Conservation (phyloP, 1,140 invertebrate genomes). For the Drosophila serrata region DNA sequence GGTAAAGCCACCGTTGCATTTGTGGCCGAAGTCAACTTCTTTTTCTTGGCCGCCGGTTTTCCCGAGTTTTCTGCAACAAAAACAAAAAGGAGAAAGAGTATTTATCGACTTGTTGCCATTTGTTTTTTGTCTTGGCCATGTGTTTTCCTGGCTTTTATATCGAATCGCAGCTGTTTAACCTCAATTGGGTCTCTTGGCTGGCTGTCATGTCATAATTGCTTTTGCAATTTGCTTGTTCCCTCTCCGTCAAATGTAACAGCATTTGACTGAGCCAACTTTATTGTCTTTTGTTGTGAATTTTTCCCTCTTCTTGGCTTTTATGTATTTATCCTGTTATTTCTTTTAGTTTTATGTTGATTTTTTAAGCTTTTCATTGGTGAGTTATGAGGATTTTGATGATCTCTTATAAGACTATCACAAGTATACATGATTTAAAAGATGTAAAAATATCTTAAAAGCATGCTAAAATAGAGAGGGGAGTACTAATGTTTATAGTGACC, state of each 20-base stretch:
- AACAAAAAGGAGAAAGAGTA: background rate
- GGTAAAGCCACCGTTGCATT: conserved; percentile 44
- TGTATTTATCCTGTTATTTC: background rate
- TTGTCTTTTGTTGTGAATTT: conserved; percentile 44
- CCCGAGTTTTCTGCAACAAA: conserved; percentile 53
- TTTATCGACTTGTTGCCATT: conserved; percentile 18
- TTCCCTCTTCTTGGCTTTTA: background rate
- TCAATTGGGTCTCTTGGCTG: conserved; percentile 52
- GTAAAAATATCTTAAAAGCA: background rate
- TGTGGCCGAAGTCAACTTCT: conserved; percentile 53
- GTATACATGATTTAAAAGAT: too few species aligned
- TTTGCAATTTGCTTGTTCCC: conserved; percentile 51
- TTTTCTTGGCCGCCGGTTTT: conserved; percentile 75
- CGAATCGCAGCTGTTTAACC: conserved; percentile 65
- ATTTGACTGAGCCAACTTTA: conserved; percentile 35
- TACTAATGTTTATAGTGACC: too few species aligned
- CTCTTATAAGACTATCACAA: too few species aligned
- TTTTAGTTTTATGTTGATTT: conserved; percentile 13
- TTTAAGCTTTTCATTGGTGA: conserved; percentile 3
- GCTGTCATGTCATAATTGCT: conserved; percentile 39
- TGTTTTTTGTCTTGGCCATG: conserved; percentile 20
- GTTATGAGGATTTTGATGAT: background rate
- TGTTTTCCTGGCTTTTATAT: conserved; percentile 37
- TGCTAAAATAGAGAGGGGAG: background rate
- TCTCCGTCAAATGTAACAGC: conserved; percentile 53